phyloP scores from a whole-genome alignment of 1,140 invertebrate species.

The Chironomus striatipennis region DNA sequence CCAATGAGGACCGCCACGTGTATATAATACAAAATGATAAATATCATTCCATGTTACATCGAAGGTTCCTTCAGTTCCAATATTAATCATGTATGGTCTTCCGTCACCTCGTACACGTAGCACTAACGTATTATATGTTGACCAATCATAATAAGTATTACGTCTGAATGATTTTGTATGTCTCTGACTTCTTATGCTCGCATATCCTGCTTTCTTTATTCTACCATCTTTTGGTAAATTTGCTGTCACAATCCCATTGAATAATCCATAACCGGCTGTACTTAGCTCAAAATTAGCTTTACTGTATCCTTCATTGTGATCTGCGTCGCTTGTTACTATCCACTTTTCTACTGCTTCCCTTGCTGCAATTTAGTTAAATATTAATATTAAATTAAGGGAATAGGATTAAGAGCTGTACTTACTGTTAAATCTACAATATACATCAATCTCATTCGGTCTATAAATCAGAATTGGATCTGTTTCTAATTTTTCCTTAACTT shows the following conservation, averaged over 20 bases:
- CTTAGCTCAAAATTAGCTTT: conserved; percentile 54
- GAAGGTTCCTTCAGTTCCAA: conserved; percentile 57
- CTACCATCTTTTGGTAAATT: conserved; percentile 70
- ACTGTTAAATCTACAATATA: conserved; percentile 59
- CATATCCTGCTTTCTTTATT: conserved; percentile 65
- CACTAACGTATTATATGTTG: conserved; percentile 70
- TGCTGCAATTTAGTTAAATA: conserved; percentile 26
- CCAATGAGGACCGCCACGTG: conserved; percentile 95
- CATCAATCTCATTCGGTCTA: conserved; percentile 55
- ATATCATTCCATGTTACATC: conserved; percentile 80
- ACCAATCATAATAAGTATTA: conserved; percentile 60
- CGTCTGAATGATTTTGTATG: conserved; percentile 75
- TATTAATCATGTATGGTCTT: conserved; percentile 70
- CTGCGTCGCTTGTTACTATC: conserved; percentile 64
- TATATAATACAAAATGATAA: conserved; percentile 74
- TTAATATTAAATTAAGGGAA: neutral
- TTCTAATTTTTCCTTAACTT: conserved; percentile 55
- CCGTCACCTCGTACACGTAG: conserved; percentile 86
- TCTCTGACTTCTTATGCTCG: conserved; percentile 58
- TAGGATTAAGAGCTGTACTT: conserved; percentile 27
- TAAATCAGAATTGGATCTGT: conserved; percentile 50
- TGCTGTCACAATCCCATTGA: conserved; percentile 62
- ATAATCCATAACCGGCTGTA: conserved; percentile 59
- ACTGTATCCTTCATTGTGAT: conserved; percentile 73
- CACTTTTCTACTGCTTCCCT: conserved; percentile 57